These are phyloP conservation scores for Parambassis ranga DNA, from an alignment of 2,797 vertebrate genomes.

Conservation along the genomic window DNA sequence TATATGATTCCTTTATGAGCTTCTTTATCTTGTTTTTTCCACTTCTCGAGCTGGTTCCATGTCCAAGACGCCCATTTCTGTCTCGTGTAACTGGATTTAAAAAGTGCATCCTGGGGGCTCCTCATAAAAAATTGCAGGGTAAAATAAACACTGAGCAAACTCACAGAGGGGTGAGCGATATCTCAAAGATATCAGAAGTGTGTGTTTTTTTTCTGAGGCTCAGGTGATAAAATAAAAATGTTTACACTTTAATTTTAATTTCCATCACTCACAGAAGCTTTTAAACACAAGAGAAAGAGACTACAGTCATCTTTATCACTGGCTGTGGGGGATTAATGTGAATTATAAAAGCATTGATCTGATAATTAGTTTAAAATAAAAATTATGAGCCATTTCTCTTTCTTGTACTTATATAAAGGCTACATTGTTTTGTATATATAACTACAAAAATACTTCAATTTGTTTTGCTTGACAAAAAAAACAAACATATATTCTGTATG, in stretches of 20 bases:
- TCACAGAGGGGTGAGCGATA: no score
- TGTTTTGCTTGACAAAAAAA: no score
- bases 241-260: conserved; percentile 19
- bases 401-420: no score
- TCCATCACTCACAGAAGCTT: no score
- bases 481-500: no score
- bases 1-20: conserved; percentile 13
- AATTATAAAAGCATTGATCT: conserved; percentile 17
- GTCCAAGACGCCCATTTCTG: conserved; percentile 30
- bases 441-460: no score
- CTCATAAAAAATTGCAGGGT: conserved; percentile 21
- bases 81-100: conserved; percentile 25
- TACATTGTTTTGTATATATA: no score
- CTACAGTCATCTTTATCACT: not conserved
- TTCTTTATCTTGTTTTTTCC: conserved; percentile 44
- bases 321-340: conserved; percentile 5
- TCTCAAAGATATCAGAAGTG: conserved; percentile 2
- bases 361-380: no score
- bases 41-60: conserved; percentile 12
- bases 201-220: not conserved
- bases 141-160: conserved; percentile 24
- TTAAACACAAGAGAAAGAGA: no score
- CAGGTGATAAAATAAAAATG: conserved; percentile 23
- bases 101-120: conserved; percentile 16
- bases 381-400: no score